Conservation (phyloP, 2,888 invertebrate genomes). For the Caenorhabditis macrosperma region DNA sequence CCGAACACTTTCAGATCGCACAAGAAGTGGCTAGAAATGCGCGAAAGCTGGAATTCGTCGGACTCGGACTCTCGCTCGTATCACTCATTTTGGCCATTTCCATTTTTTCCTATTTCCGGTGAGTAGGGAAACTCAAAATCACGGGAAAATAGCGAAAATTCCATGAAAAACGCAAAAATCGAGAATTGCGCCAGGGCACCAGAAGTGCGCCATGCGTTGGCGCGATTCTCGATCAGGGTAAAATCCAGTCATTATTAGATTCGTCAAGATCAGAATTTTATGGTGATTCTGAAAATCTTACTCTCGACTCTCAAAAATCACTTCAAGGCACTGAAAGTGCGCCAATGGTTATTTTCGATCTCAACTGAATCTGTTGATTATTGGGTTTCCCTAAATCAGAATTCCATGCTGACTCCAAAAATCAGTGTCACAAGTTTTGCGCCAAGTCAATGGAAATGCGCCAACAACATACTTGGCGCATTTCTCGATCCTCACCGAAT, state of each 20-base stretch:
- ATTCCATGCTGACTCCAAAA: not conserved
- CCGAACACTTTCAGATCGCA: constrained; percentile 84
- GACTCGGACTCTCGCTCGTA: constrained; percentile 88
- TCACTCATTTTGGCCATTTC: constrained; percentile 87
- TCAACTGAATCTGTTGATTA: not conserved
- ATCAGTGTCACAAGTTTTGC: not conserved
- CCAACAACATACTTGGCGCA: not conserved
- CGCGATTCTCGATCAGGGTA: not conserved
- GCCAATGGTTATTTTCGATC: not conserved
- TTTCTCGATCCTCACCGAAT: not conserved
- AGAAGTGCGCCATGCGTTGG: not conserved
- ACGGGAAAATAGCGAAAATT: not conserved
- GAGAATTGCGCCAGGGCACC: too few species aligned
- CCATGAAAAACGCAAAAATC: not conserved
- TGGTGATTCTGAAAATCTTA: not conserved
- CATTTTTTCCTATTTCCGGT: constrained; percentile 90
- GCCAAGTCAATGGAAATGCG: not conserved
- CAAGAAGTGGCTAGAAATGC: constrained; percentile 88
- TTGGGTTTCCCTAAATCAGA: not conserved
- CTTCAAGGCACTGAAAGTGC: too few species aligned
- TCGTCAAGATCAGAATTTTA: too few species aligned
- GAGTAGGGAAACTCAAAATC: constrained; percentile 71
- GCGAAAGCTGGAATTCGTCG: constrained; percentile 88
- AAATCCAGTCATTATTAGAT: too few species aligned
- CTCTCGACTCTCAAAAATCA: not conserved